Base-by-base conservation (phyloP, 2,888 invertebrate species). In the Tuta absoluta region DNA sequence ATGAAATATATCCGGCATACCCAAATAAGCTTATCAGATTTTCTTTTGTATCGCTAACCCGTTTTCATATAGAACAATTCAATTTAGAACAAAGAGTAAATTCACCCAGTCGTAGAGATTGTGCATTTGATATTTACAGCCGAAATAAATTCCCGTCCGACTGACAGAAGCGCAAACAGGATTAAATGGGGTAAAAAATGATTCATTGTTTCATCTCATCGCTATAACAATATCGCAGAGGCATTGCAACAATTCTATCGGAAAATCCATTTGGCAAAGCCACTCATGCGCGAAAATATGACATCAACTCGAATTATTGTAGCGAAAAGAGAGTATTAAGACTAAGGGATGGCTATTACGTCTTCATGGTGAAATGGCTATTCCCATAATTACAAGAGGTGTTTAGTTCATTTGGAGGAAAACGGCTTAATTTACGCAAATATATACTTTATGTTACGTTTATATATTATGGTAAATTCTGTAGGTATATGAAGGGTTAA, bases 201-300 rank as follows among this genome's bases (percentile, higher is more conserved):
- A 72, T 65, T 72, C 73, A 81, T 81, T 83, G 85, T 83, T 82
- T 79, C 75, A 76, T 76, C 73, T 75, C 67, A 69, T 69, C 75
- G 68, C 75, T 77, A 77, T 80, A 81, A 83, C 79, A 81, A 79
- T 79, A 75, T 73, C 60, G 66, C 69, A 71, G 73, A 71, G 68
- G 67, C 64, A 71, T 72, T 74, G 65, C 76, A 85, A 77, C 84
- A 86, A 87, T 85, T 87, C 86, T 84, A 89, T 89, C 81, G 87
- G 87, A 84, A 89, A 89, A 87, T 81, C 85, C 87, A 88, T 89
- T 87, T 79, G 78, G 75, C 37, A 68, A 65, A 71, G 78, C 79
- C 87, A 82, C 76, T 85, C 87, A 85, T 81, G 84, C 85, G 87
- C 78, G 83, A 85, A 84, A 87, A 83, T 85, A 85, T 87, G 85